Percentiles rank a stretch among this genome's conserved stretches.
Conservation (phyloP, 2,888 invertebrate species). For the Tenthredo amoena region DNA sequence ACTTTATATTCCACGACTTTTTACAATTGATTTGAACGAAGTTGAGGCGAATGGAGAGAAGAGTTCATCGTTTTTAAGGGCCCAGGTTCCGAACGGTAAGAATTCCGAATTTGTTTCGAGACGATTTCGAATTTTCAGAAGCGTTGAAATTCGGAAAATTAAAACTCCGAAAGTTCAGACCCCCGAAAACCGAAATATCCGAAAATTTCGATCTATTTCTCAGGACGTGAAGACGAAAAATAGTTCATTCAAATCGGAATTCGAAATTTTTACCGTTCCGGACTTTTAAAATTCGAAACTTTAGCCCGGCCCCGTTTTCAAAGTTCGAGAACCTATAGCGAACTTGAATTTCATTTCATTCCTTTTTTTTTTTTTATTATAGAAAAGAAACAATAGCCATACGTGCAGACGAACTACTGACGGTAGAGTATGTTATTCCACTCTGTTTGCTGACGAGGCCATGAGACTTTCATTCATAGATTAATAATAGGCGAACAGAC, state of each 20-base stretch:
- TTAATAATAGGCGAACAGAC: conserved; percentile 41
- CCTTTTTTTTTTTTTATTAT: not conserved
- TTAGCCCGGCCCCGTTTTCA: no score
- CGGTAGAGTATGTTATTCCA: conserved; percentile 62
- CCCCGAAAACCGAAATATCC: no score
- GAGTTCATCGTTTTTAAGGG: not conserved
- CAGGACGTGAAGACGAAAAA: no score
- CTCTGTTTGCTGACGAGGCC: conserved; percentile 65
- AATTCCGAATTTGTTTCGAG: no score
- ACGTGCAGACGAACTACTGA: not conserved
- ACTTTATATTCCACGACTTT: not conserved
- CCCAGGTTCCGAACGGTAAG: no score
- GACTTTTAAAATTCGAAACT: no score
- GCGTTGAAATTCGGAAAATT: no score
- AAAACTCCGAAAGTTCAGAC: no score
- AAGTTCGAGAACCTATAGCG: not conserved
- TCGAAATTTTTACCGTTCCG: no score
- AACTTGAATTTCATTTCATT: not conserved
- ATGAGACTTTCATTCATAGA: conserved; percentile 65
- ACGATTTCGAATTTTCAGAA: no score
- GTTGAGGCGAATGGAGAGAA: not conserved
- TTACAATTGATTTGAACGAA: not conserved
- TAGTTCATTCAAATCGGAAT: no score
- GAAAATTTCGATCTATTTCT: no score
- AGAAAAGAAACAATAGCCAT: not conserved